A percentile compares a stretch with the other conserved stretches of the same genome.
Conservation (phyloP, 2,797 vertebrate species). For the Aeoliscus strigatus region DNA sequence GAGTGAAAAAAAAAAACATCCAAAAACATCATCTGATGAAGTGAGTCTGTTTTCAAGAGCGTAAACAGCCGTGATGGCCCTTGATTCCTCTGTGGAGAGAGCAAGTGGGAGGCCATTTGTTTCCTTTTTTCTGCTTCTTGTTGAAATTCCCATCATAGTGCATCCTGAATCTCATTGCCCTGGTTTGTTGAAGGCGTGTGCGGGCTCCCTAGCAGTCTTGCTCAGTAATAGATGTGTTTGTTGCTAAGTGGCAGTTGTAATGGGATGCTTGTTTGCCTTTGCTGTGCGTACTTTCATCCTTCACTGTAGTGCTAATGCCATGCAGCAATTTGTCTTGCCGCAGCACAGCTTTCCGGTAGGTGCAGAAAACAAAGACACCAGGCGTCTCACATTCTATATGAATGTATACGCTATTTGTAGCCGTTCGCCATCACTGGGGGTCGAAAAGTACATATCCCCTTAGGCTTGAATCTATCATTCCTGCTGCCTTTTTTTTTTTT, state of each 20-base stretch:
- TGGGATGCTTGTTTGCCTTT: conserved; percentile 84
- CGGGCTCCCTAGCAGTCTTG: conserved; percentile 62
- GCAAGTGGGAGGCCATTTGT: conserved; percentile 49
- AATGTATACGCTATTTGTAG: conserved; percentile 33
- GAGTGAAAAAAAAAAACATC: conserved; percentile 27
- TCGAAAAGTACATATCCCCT: conserved; percentile 20
- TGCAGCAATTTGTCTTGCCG: conserved; percentile 78
- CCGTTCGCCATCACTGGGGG: conserved; percentile 45
- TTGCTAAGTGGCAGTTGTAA: conserved; percentile 83
- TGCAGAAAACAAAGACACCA: conserved; percentile 42
- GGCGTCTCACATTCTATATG: conserved; percentile 24
- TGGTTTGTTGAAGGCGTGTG: conserved; percentile 58
- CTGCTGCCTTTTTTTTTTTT: conserved; percentile 4
- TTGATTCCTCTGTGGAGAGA: conserved; percentile 31
- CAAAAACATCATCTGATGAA: conserved; percentile 52
- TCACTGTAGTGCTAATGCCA: conserved; percentile 77
- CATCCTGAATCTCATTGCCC: conserved; percentile 67
- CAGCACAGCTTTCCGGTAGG: conserved; percentile 46
- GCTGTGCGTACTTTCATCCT: conserved; percentile 81
- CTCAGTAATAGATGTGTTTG: conserved; percentile 84
- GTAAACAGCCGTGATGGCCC: conserved; percentile 51
- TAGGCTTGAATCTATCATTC: conserved; percentile 5
- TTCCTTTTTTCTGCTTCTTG: conserved; percentile 32
- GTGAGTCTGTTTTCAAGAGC: conserved; percentile 46
- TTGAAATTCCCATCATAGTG: conserved; percentile 54